Conservation (phyloP, 1,140 invertebrate species). For the Melanaphis sacchari region DNA sequence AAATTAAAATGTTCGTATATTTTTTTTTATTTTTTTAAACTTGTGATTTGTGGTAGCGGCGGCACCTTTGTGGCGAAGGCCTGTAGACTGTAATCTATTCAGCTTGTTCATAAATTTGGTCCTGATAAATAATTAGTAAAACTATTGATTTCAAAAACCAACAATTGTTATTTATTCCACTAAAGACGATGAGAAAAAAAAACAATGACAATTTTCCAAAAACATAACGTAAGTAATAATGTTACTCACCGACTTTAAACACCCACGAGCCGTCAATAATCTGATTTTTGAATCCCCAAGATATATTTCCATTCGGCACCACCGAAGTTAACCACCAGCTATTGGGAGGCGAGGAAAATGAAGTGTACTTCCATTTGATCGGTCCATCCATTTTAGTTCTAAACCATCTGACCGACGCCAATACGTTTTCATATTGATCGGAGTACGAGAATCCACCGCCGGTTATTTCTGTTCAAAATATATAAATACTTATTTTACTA, state of each 20-base stretch:
- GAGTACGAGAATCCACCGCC: constrained; percentile 42
- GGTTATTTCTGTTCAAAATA: neutral
- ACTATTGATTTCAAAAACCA: neutral
- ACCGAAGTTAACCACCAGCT: constrained; percentile 40
- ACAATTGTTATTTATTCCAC: neutral
- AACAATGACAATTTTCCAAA: neutral
- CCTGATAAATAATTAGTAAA: neutral
- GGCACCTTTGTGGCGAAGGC: no score
- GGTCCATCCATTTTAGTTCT: neutral
- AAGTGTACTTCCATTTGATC: constrained; percentile 45
- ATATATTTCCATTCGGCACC: constrained; percentile 3
- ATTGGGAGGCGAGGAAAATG: neutral
- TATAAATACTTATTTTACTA: neutral
- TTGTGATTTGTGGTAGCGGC: no score
- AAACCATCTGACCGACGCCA: constrained; percentile 41
- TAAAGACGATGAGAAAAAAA: neutral
- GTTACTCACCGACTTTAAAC: constrained; percentile 45
- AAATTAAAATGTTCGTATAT: no score
- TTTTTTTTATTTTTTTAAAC: no score
- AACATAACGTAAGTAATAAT: neutral
- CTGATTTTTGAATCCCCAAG: constrained; percentile 52
- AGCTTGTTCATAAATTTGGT: no score
- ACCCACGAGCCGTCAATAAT: constrained; percentile 50
- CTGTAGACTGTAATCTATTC: no score
- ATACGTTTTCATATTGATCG: constrained; percentile 10